A percentile compares a stretch with the other conserved stretches of the same genome.
Evolutionary conservation across 2,797 vertebrate species (phyloP).

Genomic region (Dermochelys coriacea): DNA sequence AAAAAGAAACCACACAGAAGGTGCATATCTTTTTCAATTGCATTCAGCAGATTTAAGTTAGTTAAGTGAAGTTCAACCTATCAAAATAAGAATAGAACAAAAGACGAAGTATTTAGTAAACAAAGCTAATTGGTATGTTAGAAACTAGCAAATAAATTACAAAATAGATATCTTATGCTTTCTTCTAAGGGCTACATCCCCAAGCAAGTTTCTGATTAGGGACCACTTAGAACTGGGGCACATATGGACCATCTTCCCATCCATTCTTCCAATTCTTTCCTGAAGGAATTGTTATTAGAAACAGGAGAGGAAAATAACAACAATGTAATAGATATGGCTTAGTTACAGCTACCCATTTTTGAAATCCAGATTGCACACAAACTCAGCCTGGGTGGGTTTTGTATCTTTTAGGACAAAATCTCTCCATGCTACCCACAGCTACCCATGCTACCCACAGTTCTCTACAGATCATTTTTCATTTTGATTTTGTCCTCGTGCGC

Average conservation of each 20-base stretch:
- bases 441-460: neutral
- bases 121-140: neutral
- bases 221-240: conserved; percentile 15
- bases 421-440: neutral
- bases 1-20: conserved; percentile 12
- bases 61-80: neutral
- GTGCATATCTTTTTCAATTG: neutral
- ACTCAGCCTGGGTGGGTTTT: neutral
- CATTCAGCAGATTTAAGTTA: neutral
- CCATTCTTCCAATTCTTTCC: neutral
- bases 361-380: neutral
- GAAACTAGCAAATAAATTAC: neutral
- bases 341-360: conserved; percentile 2
- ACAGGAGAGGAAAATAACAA: neutral
- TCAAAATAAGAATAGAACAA: neutral
- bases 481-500: neutral
- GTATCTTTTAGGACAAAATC: neutral
- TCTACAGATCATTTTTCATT: neutral
- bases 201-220: conserved; percentile 7
- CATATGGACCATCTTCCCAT: neutral
- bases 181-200: fast-evolving
- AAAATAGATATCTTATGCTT: neutral
- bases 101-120: neutral
- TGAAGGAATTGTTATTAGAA: neutral
- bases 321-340: neutral